phyloP scores from a whole-genome alignment of 2,113 vertebrate genomes.

The Notiomystis cincta region DNA sequence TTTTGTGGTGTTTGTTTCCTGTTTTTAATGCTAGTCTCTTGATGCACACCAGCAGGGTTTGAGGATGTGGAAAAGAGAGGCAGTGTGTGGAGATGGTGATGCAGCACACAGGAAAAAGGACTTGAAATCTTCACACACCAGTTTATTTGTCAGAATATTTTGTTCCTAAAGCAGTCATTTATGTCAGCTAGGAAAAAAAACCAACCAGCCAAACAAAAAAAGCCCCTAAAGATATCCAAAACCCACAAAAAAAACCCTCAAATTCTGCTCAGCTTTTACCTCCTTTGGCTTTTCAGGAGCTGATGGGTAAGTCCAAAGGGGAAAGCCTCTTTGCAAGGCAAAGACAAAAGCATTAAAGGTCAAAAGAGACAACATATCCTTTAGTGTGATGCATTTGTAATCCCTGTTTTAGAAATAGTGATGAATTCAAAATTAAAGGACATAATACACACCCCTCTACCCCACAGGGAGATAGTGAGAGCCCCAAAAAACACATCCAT shows the following conservation, averaged over 20 bases:
- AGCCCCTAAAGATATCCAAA: no score
- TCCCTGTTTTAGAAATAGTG: not conserved
- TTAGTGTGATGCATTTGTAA: not conserved
- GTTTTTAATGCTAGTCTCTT: not conserved
- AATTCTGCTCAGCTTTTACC: not conserved
- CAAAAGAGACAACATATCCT: not conserved
- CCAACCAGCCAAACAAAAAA: no score
- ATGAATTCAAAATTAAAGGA: not conserved
- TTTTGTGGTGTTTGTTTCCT: not conserved
- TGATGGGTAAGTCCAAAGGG: not conserved
- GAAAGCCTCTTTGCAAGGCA: not conserved
- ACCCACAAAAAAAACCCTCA: not conserved
- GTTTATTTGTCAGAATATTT: not conserved
- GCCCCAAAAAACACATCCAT: rapidly evolving
- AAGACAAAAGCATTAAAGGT: not conserved
- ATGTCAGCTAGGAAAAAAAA: not conserved
- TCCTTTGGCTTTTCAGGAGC: not conserved
- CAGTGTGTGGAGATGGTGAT: not conserved
- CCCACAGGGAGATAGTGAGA: not conserved
- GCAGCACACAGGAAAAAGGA: not conserved
- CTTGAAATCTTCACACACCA: not conserved
- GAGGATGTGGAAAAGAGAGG: not conserved
- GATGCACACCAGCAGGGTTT: not conserved
- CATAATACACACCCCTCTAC: not conserved
- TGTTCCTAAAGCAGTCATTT: not conserved